phyloP scores from a whole-genome alignment of 2,888 invertebrate species.

The Aporophyla lueneburgensis region DNA sequence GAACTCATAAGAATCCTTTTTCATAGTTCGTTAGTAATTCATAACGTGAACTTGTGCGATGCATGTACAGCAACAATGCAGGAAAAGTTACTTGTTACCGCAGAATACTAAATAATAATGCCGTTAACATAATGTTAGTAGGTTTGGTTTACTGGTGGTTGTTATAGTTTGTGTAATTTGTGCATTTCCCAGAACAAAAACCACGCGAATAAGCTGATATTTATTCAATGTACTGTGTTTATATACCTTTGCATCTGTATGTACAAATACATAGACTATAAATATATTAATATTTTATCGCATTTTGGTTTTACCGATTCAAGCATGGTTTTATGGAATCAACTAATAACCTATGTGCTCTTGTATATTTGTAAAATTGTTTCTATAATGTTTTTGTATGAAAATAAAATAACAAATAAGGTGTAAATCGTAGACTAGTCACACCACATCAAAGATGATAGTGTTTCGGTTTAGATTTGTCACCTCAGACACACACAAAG shows the following conservation, averaged over 20 bases:
- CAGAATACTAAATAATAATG: constrained; percentile 51
- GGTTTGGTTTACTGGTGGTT: constrained; percentile 2
- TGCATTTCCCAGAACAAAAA: constrained; percentile 15
- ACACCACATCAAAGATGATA: neutral
- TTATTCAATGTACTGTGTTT: neutral
- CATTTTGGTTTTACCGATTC: neutral
- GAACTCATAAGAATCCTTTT: constrained; percentile 27
- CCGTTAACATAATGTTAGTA: constrained; percentile 18
- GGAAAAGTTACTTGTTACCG: constrained; percentile 41
- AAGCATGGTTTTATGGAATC: neutral
- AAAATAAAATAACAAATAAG: neutral
- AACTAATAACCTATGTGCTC: neutral
- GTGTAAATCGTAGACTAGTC: neutral
- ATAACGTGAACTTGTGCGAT: constrained; percentile 28
- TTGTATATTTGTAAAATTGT: neutral
- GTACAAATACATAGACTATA: neutral
- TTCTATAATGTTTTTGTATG: neutral
- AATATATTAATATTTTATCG: too few species aligned
- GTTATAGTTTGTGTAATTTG: constrained; percentile 12
- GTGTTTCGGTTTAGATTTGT: neutral
- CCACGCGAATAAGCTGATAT: neutral
- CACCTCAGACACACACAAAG: neutral
- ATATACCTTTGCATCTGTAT: neutral
- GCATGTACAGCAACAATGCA: constrained; percentile 40
- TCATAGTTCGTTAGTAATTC: constrained; percentile 19